These are phyloP conservation scores for Moxostoma hubbsi DNA, from an alignment of 2,797 vertebrate species.

Conservation along the genomic window DNA sequence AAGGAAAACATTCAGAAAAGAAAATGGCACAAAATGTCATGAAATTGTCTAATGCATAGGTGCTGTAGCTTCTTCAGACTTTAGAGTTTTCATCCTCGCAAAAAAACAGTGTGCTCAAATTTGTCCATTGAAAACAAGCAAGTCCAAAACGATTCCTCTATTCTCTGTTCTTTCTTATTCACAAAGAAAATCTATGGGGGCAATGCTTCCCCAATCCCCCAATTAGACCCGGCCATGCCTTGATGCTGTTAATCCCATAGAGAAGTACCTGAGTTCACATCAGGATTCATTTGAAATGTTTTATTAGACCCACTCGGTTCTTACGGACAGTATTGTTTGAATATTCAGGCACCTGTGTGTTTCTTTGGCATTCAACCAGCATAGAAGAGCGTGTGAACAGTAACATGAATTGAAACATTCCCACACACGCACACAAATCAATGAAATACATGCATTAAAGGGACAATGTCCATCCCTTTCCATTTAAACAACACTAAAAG, in stretches of 20 bases:
- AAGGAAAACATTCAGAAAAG: no score
- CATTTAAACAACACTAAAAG: constrained; percentile 37
- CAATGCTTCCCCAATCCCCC: no score
- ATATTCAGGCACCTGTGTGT: constrained; percentile 73
- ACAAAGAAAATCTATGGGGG: not conserved
- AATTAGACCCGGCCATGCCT: no score
- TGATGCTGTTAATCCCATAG: constrained; percentile 12
- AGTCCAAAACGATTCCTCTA: no score
- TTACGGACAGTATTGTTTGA: constrained; percentile 62
- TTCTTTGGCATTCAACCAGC: constrained; percentile 72
- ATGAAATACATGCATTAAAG: constrained; percentile 65
- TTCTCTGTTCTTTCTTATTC: no score
- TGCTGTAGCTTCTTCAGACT: no score
- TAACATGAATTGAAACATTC: no score
- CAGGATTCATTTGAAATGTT: constrained; percentile 70
- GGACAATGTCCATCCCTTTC: constrained; percentile 51
- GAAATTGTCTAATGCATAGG: no score
- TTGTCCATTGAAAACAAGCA: no score
- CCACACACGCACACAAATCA: constrained; percentile 13
- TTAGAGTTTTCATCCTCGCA: no score
- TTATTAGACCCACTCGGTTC: constrained; percentile 73
- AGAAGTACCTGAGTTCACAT: constrained; percentile 70
- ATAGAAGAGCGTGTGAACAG: constrained; percentile 48
- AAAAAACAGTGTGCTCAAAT: no score
- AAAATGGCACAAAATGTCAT: no score